Conservation (phyloP, 2,888 invertebrate genomes). For the Scelioninae gen. 1 region DNA sequence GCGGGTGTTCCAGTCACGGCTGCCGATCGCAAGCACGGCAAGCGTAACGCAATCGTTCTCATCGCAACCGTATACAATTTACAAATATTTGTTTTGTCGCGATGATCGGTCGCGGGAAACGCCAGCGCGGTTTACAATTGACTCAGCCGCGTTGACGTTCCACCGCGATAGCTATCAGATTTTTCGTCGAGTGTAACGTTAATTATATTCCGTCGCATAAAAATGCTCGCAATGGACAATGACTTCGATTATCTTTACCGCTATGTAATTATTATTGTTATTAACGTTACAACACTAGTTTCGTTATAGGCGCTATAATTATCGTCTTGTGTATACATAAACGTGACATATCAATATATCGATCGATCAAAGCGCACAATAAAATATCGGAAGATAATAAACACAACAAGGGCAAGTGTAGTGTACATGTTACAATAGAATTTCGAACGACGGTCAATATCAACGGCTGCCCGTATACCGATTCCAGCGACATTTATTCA, state of each 20-base stretch:
- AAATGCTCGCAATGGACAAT: conserved; percentile 59
- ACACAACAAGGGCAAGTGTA: conserved; percentile 83
- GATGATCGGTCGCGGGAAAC: conserved; percentile 16
- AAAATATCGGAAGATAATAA: conserved; percentile 83
- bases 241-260: conserved; percentile 66
- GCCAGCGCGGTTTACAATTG: conserved; percentile 23
- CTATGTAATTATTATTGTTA: conserved; percentile 64
- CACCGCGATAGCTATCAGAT: conserved; percentile 19
- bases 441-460: conserved; percentile 80
- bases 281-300: conserved; percentile 66
- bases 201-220: conserved; percentile 41
- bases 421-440: conserved; percentile 78
- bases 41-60: too few relatives aligned
- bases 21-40: too few relatives aligned
- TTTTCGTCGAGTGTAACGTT: conserved; percentile 49
- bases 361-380: conserved; percentile 81
- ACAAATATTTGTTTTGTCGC: conserved; percentile 10
- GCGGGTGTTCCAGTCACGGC: too few relatives aligned
- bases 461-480: conserved; percentile 42
- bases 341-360: conserved; percentile 73
- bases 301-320: conserved; percentile 67
- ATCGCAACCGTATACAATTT: too few relatives aligned
- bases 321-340: conserved; percentile 75
- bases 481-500: conserved; percentile 25
- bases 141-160: conserved; percentile 18